phyloP scores from a whole-genome alignment of 2,113 vertebrate species.

The Chaetops frenatus region DNA sequence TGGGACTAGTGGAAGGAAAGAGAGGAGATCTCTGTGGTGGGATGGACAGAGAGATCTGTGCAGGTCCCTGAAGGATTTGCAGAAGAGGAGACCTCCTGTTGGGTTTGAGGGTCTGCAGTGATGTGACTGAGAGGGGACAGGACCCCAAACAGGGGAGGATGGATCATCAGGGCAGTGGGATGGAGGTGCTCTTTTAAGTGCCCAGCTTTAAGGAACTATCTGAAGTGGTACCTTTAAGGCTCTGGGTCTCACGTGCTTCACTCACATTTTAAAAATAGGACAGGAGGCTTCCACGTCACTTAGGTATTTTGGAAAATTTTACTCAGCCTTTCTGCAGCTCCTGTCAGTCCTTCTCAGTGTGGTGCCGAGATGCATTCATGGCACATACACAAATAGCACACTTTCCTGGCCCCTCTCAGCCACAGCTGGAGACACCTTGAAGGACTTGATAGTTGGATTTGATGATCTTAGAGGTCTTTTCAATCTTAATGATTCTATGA shows the following conservation, averaged over 20 bases:
- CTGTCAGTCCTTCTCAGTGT: slow-evolving; percentile 27
- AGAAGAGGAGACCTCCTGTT: background rate
- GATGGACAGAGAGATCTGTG: rapidly evolving
- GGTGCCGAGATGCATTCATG: background rate
- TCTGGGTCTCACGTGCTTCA: background rate
- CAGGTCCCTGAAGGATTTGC: background rate
- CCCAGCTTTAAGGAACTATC: background rate
- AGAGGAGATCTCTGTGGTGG: background rate
- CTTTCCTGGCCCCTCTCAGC: background rate
- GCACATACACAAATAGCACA: background rate
- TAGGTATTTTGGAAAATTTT: slow-evolving; percentile 63
- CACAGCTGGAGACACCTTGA: background rate
- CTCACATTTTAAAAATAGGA: slow-evolving; percentile 59
- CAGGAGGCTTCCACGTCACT: slow-evolving; percentile 33
- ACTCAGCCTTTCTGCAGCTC: slow-evolving; percentile 53
- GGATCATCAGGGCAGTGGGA: background rate
- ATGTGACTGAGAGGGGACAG: background rate
- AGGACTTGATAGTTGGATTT: background rate
- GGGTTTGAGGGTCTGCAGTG: rapidly evolving
- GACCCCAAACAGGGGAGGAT: background rate
- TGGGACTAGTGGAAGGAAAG: background rate
- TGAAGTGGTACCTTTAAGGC: slow-evolving; percentile 45
- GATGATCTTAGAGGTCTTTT: background rate
- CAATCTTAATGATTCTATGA: background rate
- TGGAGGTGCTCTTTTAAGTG: background rate